phyloP scores from a whole-genome alignment of 2,797 vertebrate genomes.

The Pangasius larnaudii region DNA sequence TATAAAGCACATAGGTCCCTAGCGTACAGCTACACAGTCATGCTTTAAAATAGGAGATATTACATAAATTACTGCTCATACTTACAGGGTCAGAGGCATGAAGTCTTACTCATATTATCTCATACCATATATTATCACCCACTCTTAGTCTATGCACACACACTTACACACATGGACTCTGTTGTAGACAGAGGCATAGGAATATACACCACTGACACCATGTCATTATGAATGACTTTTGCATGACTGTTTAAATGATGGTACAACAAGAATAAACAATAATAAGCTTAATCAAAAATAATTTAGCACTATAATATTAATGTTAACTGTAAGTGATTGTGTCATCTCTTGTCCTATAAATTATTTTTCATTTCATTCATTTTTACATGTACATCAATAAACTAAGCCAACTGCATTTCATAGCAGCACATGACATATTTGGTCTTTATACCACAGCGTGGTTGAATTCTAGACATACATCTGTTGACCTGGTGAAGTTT shows the following conservation, averaged over 20 bases:
- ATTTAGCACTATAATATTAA: background rate
- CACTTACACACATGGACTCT: background rate
- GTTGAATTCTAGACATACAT: background rate
- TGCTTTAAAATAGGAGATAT: background rate
- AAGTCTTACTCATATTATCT: conserved; percentile 9
- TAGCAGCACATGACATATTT: background rate
- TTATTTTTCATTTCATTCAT: background rate
- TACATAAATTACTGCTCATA: conserved; percentile 1
- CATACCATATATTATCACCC: conserved; percentile 9
- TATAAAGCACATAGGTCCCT: background rate
- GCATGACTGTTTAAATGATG: background rate
- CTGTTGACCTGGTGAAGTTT: background rate
- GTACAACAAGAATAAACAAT: background rate
- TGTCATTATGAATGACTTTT: background rate
- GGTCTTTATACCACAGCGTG: background rate
- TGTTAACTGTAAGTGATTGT: background rate
- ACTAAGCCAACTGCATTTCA: background rate
- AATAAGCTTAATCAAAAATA: background rate
- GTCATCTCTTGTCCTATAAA: background rate
- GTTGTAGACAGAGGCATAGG: background rate
- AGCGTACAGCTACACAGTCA: background rate
- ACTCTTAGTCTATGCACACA: background rate
- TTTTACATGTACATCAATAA: background rate
- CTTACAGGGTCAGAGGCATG: background rate
- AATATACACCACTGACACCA: background rate